Percentiles rank a stretch among this genome's conserved stretches.
These are phyloP conservation scores for Coendou prehensilis DNA, from an alignment of 2,797 vertebrate species.

Conservation along the genomic window DNA sequence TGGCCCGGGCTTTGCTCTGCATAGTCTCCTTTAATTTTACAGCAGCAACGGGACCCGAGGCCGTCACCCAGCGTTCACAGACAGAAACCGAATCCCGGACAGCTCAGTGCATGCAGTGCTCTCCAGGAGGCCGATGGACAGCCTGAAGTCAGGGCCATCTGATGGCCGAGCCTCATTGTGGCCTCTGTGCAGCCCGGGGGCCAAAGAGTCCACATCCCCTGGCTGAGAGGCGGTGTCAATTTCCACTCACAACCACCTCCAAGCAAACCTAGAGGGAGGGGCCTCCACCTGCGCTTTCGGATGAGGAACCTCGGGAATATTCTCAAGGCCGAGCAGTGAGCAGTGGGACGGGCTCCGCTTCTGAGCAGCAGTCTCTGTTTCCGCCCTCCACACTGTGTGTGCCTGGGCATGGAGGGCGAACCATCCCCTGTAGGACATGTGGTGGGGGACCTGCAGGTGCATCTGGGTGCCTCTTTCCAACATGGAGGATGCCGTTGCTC, in stretches of 20 bases:
- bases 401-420: fast-evolving
- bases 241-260: not conserved
- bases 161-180: not conserved
- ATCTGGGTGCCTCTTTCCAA: not conserved
- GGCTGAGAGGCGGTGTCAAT: not conserved
- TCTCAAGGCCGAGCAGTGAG: fast-evolving
- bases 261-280: not conserved
- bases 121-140: fast-evolving
- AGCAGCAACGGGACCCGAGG: fast-evolving
- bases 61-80: not conserved
- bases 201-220: fast-evolving
- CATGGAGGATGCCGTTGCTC: fast-evolving
- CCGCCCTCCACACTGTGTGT: fast-evolving
- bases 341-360: fast-evolving
- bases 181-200: too few species aligned
- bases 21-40: not conserved
- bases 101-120: fast-evolving
- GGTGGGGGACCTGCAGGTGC: not conserved
- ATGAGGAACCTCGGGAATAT: fast-evolving
- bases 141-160: not conserved
- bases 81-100: not conserved
- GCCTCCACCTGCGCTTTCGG: too few species aligned
- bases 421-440: fast-evolving
- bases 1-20: fast-evolving
- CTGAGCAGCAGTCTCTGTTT: fast-evolving